Evolutionary conservation across 2,113 vertebrate species (phyloP).

Genomic region (Neodontobutis hainanensis): DNA sequence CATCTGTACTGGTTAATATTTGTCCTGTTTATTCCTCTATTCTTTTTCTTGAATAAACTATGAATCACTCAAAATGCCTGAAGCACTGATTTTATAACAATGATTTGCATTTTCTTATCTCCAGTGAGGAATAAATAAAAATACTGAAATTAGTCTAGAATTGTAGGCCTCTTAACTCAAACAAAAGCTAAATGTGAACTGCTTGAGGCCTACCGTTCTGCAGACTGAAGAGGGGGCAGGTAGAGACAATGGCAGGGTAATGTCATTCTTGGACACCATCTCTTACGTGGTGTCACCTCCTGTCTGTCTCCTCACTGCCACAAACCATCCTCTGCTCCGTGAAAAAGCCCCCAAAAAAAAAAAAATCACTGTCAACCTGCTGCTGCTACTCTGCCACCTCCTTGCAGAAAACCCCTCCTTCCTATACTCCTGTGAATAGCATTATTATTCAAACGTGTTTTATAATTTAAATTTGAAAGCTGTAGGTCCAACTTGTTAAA

Average conservation of each 20-base stretch:
- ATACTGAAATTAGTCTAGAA: background rate
- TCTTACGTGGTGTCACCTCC: background rate
- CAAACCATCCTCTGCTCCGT: background rate
- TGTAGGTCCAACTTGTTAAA: too few species aligned
- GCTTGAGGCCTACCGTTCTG: background rate
- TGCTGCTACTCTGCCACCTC: conserved; percentile 26
- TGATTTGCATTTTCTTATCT: conserved; percentile 9
- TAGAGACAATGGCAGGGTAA: conserved; percentile 1
- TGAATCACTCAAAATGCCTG: background rate
- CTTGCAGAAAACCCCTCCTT: conserved; percentile 48
- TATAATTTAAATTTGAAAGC: too few species aligned
- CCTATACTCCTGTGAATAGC: too few species aligned
- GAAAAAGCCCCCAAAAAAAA: rapidly evolving
- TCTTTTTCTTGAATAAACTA: background rate
- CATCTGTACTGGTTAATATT: background rate
- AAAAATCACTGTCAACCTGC: conserved; percentile 8
- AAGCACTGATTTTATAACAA: background rate
- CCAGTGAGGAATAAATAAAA: background rate
- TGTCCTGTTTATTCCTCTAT: background rate
- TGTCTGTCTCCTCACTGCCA: conserved; percentile 12
- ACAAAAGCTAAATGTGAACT: background rate
- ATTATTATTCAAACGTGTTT: too few species aligned
- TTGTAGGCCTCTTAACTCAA: background rate
- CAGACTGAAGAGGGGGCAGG: background rate
- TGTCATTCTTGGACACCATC: conserved; percentile 22